phyloP scores from a whole-genome alignment of 2,797 vertebrate genomes.

The Hipposideros larvatus region DNA sequence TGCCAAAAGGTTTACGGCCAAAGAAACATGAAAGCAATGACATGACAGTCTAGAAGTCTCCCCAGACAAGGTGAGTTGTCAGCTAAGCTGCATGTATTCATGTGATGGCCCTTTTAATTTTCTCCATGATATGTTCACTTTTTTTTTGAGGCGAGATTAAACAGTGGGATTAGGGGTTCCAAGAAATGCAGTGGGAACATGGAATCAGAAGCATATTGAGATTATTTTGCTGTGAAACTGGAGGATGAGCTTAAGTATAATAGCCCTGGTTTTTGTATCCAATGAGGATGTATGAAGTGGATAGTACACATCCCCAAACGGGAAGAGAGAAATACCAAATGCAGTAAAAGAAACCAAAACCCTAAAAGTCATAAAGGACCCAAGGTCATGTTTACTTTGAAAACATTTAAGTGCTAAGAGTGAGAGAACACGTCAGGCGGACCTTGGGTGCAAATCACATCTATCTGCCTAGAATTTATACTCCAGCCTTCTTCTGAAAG shows the following conservation, averaged over 20 bases:
- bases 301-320: not conserved
- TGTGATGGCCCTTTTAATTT: not conserved
- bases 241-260: not conserved
- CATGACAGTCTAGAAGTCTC: not conserved
- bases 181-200: not conserved
- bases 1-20: not conserved
- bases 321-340: not conserved
- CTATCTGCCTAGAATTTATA: conserved; percentile 68
- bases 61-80: not conserved
- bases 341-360: conserved; percentile 24
- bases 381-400: conserved; percentile 37
- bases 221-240: not conserved
- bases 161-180: not conserved
- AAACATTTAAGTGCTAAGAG: not conserved
- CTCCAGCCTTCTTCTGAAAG: conserved; percentile 69
- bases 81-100: conserved; percentile 27
- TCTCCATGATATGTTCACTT: not conserved
- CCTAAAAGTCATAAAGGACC: not conserved
- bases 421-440: not conserved
- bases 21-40: conserved; percentile 3
- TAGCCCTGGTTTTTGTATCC: not conserved
- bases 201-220: not conserved
- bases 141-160: not conserved
- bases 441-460: conserved; percentile 62
- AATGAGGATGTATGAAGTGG: not conserved